These are phyloP conservation scores for Hypercompe scribonia DNA, from an alignment of 2,888 invertebrate species.

Conservation along the genomic window DNA sequence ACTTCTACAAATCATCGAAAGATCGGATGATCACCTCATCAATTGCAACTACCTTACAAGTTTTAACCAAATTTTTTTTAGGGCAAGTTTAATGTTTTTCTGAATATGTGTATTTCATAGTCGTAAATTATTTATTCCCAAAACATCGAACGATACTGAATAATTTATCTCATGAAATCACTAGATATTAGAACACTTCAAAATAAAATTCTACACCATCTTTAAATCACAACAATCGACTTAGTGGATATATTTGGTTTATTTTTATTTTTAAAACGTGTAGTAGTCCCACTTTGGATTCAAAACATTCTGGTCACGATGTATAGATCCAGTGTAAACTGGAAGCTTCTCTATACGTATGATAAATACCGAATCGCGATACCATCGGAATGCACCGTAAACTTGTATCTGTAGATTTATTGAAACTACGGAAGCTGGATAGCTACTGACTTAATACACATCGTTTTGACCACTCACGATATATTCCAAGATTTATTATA, in stretches of 20 bases:
- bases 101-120: background rate
- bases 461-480: constrained; percentile 4
- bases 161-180: background rate
- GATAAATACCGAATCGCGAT: constrained; percentile 68
- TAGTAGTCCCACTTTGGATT: constrained; percentile 21
- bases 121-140: background rate
- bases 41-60: background rate
- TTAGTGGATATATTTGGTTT: background rate
- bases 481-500: background rate
- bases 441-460: constrained; percentile 21
- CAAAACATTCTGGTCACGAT: constrained; percentile 49
- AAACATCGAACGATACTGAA: background rate
- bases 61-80: background rate
- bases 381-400: constrained; percentile 60
- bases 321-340: constrained; percentile 49
- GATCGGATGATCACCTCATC: too few relatives aligned
- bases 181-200: background rate
- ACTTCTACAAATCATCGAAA: too few relatives aligned
- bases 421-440: constrained; percentile 50
- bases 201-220: background rate
- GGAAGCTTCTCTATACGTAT: constrained; percentile 57
- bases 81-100: background rate
- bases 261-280: background rate
- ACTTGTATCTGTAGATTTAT: constrained; percentile 62
- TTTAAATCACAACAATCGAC: background rate